phyloP scores from a whole-genome alignment of 2,113 vertebrate species.

The Phoenicopterus ruber region DNA sequence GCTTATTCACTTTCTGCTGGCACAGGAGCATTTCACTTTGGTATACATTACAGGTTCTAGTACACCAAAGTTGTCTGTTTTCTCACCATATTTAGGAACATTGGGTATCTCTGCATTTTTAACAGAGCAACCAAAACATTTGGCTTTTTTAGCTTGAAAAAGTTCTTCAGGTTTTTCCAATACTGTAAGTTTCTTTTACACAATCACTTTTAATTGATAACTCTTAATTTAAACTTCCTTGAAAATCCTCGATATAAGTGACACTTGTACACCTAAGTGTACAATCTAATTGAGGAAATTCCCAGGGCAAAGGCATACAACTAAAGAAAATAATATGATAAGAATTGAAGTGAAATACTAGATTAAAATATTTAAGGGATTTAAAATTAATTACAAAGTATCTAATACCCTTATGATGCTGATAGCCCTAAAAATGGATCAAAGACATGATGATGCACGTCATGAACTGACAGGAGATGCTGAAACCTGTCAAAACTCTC shows the following conservation, averaged over 20 bases:
- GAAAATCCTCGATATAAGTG: not conserved
- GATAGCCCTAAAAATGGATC: not conserved
- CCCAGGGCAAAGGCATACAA: not conserved
- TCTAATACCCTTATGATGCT: not conserved
- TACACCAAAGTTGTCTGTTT: not conserved
- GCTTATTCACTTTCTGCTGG: not conserved
- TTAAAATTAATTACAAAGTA: not conserved
- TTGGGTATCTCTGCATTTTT: not conserved
- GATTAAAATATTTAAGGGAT: not conserved
- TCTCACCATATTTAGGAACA: not conserved
- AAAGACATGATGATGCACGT: not conserved
- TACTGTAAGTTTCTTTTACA: not conserved
- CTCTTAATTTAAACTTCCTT: not conserved
- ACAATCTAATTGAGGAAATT: not conserved
- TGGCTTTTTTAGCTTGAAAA: not conserved
- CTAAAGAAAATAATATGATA: not conserved
- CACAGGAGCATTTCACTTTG: not conserved
- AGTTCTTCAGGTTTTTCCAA: not conserved
- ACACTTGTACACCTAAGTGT: not conserved
- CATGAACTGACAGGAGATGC: not conserved
- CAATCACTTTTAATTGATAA: not conserved
- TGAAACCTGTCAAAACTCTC: not conserved
- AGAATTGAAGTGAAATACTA: not conserved
- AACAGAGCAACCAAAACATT: not conserved
- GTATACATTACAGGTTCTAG: not conserved